These are phyloP conservation scores for Clarias gariepinus DNA, from an alignment of 2,113 vertebrate genomes.

Conservation along the genomic window DNA sequence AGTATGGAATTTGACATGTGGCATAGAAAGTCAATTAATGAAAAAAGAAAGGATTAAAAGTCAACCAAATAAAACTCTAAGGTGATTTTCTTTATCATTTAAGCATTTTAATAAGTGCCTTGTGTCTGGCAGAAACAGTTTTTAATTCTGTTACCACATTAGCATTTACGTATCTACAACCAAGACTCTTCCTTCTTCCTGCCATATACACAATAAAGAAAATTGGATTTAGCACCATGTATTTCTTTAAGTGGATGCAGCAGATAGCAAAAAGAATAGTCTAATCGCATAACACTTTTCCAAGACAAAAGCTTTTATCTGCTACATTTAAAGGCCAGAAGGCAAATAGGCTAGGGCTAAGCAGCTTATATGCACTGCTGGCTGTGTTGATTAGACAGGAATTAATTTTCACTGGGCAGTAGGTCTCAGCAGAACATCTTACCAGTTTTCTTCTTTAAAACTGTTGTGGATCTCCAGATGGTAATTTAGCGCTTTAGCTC, in stretches of 20 bases:
- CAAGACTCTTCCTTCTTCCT: background rate
- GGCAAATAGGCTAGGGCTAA: constrained; percentile 60
- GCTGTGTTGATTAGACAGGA: constrained; percentile 67
- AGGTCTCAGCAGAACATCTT: constrained; percentile 62
- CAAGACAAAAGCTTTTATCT: constrained; percentile 60
- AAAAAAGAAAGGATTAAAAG: background rate
- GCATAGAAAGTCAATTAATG: background rate
- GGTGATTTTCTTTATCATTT: constrained; percentile 9
- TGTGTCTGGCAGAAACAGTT: background rate
- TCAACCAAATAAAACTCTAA: background rate
- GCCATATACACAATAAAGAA: constrained; percentile 25
- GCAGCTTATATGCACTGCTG: constrained; percentile 63
- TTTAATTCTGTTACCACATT: background rate
- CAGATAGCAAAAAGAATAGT: constrained; percentile 27
- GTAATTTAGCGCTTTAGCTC: constrained; percentile 70
- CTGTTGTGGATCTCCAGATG: constrained; percentile 63
- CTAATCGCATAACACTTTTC: constrained; percentile 40
- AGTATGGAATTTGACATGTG: background rate
- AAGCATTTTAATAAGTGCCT: background rate
- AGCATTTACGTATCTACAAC: constrained; percentile 3
- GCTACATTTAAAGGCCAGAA: constrained; percentile 55
- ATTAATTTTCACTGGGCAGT: constrained; percentile 62
- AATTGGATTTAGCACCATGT: constrained; percentile 13
- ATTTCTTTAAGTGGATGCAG: constrained; percentile 16
- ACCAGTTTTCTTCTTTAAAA: constrained; percentile 56